Evolutionary conservation across 1,140 invertebrate genomes (phyloP).

Genomic region (Metopolophium dirhodum): DNA sequence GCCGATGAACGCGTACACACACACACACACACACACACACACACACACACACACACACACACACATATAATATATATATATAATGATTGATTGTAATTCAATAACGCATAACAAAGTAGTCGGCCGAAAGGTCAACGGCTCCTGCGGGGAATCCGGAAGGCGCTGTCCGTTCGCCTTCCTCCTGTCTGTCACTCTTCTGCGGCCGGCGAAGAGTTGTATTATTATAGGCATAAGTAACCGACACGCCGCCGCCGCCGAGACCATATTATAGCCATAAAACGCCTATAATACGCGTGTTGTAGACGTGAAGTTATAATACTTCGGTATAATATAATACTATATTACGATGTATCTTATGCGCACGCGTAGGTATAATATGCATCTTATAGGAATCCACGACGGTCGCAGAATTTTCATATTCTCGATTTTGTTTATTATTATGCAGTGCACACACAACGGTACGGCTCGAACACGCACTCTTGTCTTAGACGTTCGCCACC

Average conservation of each 20-base stretch:
- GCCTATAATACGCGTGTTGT: background rate
- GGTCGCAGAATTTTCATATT: background rate
- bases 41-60: background rate
- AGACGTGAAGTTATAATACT: background rate
- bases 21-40: too few relatives aligned
- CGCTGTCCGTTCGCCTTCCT: background rate
- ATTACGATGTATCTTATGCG: background rate
- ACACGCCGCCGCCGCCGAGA: background rate
- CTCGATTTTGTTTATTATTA: background rate
- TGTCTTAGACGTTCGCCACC: background rate
- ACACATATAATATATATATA: background rate
- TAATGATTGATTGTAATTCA: constrained; percentile 7
- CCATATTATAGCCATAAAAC: background rate
- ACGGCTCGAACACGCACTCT: background rate
- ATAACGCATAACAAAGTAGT: background rate
- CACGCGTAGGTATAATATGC: too few relatives aligned
- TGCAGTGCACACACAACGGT: background rate
- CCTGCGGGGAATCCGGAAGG: constrained; percentile 44
- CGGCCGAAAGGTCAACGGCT: constrained; percentile 39
- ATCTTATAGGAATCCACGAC: background rate
- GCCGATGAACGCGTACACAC: background rate
- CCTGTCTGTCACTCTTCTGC: background rate
- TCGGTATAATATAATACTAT: background rate
- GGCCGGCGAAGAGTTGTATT: background rate
- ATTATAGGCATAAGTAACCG: background rate